phyloP scores from a whole-genome alignment of 2,113 vertebrate species.

The Mus musculus region DNA sequence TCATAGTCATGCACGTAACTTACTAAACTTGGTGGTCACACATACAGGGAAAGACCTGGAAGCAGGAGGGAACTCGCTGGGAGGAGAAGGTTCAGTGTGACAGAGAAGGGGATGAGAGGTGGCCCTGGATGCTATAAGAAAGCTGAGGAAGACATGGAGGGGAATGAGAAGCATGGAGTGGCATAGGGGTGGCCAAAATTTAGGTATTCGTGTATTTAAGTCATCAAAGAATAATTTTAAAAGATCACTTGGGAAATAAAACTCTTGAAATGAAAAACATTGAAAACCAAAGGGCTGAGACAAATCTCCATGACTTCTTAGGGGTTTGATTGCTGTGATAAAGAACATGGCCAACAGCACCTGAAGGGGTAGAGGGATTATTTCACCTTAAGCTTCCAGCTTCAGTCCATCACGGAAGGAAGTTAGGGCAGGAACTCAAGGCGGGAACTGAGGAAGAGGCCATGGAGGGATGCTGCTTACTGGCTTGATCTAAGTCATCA shows the following conservation, averaged over 20 bases:
- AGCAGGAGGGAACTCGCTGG: background rate
- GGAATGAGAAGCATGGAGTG: background rate
- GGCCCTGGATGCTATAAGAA: background rate
- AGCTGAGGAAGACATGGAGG: background rate
- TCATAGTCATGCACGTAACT: background rate
- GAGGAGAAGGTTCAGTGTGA: background rate
- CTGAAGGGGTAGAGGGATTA: background rate
- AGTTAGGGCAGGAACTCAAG: background rate
- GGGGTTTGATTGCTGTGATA: background rate
- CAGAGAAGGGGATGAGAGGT: background rate
- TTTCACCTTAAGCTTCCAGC: background rate
- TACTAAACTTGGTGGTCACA: background rate
- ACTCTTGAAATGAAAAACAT: background rate
- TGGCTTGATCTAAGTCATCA: background rate
- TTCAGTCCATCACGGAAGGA: background rate
- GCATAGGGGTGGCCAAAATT: background rate
- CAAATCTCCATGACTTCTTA: background rate
- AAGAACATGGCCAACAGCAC: background rate
- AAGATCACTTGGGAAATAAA: background rate
- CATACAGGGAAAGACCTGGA: background rate
- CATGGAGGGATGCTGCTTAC: background rate
- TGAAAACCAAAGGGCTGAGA: background rate
- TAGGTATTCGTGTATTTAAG: background rate
- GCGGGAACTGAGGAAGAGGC: background rate
- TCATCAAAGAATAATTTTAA: background rate